These are phyloP conservation scores for Mesorhabditis spiculigera DNA, from an alignment of 2,888 invertebrate species.

Conservation along the genomic window DNA sequence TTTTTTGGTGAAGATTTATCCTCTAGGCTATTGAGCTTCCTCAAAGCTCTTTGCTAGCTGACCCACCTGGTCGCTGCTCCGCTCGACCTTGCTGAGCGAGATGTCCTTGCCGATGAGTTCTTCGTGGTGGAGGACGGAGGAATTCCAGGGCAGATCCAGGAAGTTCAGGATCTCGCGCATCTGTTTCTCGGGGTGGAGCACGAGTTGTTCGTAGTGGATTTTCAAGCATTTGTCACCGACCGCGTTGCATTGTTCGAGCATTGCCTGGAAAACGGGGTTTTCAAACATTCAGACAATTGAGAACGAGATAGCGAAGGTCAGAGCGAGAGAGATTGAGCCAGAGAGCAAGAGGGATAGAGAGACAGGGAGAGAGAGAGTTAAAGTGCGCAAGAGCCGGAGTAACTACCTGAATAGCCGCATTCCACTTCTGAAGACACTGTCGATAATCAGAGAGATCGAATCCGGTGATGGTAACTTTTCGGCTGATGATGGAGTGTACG, in stretches of 20 bases:
- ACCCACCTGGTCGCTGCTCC: slow-evolving; percentile 36
- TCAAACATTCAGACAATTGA: too few relatives aligned
- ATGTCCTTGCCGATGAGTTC: slow-evolving; percentile 81
- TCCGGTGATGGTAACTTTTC: slow-evolving; percentile 83
- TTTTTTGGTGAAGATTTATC: slow-evolving; percentile 2
- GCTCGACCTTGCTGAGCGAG: slow-evolving; percentile 49
- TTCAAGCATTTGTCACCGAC: slow-evolving; percentile 48
- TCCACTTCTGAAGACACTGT: slow-evolving; percentile 91
- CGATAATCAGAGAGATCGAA: slow-evolving; percentile 90
- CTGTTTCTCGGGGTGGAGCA: slow-evolving; percentile 84
- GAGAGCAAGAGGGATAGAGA: too few relatives aligned
- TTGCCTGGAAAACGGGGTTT: slow-evolving; percentile 64
- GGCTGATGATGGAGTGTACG: slow-evolving; percentile 93
- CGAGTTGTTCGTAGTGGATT: slow-evolving; percentile 87
- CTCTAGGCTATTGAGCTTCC: not conserved
- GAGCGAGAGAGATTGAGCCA: too few relatives aligned
- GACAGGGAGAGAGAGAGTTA: too few relatives aligned
- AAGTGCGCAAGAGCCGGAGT: too few relatives aligned
- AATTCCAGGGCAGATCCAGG: slow-evolving; percentile 88
- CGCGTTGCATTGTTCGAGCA: slow-evolving; percentile 82
- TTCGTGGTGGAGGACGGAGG: slow-evolving; percentile 93
- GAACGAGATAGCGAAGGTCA: too few relatives aligned
- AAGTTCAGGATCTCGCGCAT: slow-evolving; percentile 83
- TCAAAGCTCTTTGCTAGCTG: too few relatives aligned
- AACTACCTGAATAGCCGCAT: slow-evolving; percentile 65